Percentiles rank a stretch among this genome's conserved stretches.
Evolutionary conservation across 1,140 invertebrate species (phyloP).

Genomic region (Drosophila varians): DNA sequence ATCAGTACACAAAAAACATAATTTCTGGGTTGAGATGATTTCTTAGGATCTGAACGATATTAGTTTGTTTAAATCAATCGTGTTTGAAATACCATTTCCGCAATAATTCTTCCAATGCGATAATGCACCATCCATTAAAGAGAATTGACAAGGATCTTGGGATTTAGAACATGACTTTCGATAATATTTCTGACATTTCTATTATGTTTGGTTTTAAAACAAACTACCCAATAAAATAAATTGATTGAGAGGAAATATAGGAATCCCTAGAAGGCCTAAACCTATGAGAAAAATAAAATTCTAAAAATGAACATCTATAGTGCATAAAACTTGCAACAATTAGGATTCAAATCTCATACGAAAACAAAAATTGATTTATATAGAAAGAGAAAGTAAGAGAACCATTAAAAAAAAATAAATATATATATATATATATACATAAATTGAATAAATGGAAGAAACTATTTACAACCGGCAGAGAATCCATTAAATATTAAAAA

Average conservation of each 20-base stretch:
- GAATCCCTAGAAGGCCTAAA: slow-evolving; percentile 27
- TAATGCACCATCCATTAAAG: not conserved
- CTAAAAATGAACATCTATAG: slow-evolving; percentile 53
- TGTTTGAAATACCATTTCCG: not conserved
- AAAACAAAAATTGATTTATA: slow-evolving; percentile 32
- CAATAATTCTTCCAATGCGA: not conserved
- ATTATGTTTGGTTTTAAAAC: not conserved
- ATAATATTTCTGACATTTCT: not conserved
- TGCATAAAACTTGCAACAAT: slow-evolving; percentile 54
- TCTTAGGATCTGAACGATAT: not conserved
- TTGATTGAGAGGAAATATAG: slow-evolving; percentile 8
- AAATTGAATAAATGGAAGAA: slow-evolving; percentile 49
- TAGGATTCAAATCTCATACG: slow-evolving; percentile 34
- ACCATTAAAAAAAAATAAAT: slow-evolving; percentile 21
- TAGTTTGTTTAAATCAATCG: not conserved
- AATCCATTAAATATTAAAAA: slow-evolving; percentile 38
- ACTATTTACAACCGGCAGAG: slow-evolving; percentile 55
- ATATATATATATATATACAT: slow-evolving; percentile 16
- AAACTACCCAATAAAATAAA: not conserved
- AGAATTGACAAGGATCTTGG: not conserved
- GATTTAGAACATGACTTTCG: not conserved
- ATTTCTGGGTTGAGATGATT: not conserved
- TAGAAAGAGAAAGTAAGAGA: slow-evolving; percentile 36
- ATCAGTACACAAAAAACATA: not conserved
- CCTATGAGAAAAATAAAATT: slow-evolving; percentile 39